phyloP scores from a whole-genome alignment of 2,888 invertebrate genomes.

The Chrysotoxum bicinctum region DNA sequence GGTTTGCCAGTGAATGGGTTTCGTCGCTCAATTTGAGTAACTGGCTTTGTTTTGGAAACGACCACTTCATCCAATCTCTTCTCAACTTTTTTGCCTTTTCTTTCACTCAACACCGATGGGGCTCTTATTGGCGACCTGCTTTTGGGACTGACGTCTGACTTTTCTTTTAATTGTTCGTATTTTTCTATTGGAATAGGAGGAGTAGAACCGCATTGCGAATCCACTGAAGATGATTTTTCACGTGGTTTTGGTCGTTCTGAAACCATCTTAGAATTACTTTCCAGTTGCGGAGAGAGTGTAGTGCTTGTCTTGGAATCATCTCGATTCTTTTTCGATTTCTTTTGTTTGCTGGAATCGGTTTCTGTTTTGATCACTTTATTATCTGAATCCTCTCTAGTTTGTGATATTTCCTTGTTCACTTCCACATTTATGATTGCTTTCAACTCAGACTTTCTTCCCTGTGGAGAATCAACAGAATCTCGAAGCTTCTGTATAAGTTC shows the following conservation, averaged over 20 bases:
- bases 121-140: slow-evolving; percentile 11
- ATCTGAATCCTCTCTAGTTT: background rate
- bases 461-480: slow-evolving; percentile 44
- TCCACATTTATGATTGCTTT: slow-evolving; percentile 63
- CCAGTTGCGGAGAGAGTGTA: background rate
- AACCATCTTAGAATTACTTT: background rate
- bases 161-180: background rate
- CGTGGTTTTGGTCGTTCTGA: slow-evolving; percentile 8
- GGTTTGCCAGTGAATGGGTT: slow-evolving; percentile 20
- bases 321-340: background rate
- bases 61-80: background rate
- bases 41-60: background rate
- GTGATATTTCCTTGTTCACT: slow-evolving; percentile 1
- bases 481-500: slow-evolving; percentile 58
- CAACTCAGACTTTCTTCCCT: slow-evolving; percentile 46
- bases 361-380: background rate
- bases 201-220: slow-evolving; percentile 52
- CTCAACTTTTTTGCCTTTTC: background rate
- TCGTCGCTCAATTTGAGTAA: background rate
- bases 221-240: slow-evolving; percentile 25
- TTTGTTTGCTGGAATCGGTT: background rate
- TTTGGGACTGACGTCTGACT: background rate
- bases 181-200: slow-evolving; percentile 54
- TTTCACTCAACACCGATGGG: slow-evolving; percentile 1
- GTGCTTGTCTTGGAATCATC: background rate